A percentile compares a stretch with the other conserved stretches of the same genome.
phyloP scores from a whole-genome alignment of 2,113 vertebrate genomes.

The Catharus fuscescens region DNA sequence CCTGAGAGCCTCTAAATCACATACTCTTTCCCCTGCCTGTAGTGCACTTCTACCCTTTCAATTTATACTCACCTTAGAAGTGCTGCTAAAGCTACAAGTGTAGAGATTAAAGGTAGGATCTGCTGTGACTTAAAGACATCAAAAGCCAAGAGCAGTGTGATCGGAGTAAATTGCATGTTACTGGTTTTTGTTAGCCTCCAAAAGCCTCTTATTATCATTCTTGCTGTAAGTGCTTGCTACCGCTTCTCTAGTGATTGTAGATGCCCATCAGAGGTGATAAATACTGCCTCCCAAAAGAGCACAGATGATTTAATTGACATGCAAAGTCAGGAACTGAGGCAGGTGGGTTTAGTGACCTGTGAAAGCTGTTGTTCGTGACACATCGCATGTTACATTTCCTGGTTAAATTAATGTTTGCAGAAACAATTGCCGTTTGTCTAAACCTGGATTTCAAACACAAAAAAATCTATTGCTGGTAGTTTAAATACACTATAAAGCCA shows the following conservation, averaged over 20 bases:
- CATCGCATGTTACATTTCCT: background rate
- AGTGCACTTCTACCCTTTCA: conserved; percentile 35
- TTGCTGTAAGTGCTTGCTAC: conserved; percentile 40
- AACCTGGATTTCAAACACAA: background rate
- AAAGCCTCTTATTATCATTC: conserved; percentile 73
- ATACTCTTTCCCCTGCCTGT: background rate
- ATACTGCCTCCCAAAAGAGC: conserved; percentile 20
- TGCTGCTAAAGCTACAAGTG: conserved; percentile 59
- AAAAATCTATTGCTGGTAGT: background rate
- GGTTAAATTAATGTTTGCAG: conserved; percentile 13
- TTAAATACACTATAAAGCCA: background rate
- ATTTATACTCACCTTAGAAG: conserved; percentile 53
- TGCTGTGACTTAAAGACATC: conserved; percentile 67
- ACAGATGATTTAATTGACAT: conserved; percentile 56
- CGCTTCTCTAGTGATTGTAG: conserved; percentile 58
- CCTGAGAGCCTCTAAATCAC: conserved; percentile 9
- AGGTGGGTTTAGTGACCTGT: background rate
- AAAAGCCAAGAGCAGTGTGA: conserved; percentile 62
- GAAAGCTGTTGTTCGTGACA: conserved; percentile 1
- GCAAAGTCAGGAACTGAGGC: background rate
- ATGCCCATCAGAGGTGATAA: conserved; percentile 72
- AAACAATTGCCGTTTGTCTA: background rate
- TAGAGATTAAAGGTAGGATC: conserved; percentile 72
- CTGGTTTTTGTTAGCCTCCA: conserved; percentile 50
- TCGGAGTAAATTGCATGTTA: conserved; percentile 54